Evolutionary conservation across 2,888 invertebrate genomes (phyloP).

Genomic region (Tenthredo livida): DNA sequence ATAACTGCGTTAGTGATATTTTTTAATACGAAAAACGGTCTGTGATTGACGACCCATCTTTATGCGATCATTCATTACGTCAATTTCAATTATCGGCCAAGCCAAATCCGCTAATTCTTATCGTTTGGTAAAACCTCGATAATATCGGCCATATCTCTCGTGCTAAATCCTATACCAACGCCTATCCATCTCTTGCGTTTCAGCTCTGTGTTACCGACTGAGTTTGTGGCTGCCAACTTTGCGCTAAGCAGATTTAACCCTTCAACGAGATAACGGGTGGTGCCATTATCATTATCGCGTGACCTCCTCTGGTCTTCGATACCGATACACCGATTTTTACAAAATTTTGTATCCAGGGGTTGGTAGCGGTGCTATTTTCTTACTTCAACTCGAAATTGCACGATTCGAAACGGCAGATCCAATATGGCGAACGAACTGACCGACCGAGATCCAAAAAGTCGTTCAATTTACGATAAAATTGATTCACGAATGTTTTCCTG

Average conservation of each 20-base stretch:
- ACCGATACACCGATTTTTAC: not conserved
- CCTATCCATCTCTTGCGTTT: not conserved
- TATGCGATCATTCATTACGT: not conserved
- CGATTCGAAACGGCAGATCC: not conserved
- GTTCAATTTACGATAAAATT: not conserved
- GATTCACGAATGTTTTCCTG: not conserved
- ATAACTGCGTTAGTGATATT: not conserved
- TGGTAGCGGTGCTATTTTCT: not conserved
- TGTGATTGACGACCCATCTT: not conserved
- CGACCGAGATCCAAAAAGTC: not conserved
- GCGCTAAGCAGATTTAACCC: not conserved
- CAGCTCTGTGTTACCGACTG: not conserved
- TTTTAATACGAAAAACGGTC: not conserved
- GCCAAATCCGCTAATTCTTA: not conserved
- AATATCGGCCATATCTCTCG: not conserved
- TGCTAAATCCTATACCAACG: not conserved
- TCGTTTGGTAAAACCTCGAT: not conserved
- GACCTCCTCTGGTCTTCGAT: not conserved
- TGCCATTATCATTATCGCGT: not conserved
- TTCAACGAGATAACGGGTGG: not conserved
- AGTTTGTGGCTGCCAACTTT: not conserved
- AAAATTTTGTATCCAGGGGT: not conserved
- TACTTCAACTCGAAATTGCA: not conserved
- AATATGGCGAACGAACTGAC: not conserved
- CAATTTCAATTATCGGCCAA: not conserved